Percentiles rank a stretch among this genome's conserved stretches.
Conservation (phyloP, 2,113 vertebrate species). For the Antigone vipio region DNA sequence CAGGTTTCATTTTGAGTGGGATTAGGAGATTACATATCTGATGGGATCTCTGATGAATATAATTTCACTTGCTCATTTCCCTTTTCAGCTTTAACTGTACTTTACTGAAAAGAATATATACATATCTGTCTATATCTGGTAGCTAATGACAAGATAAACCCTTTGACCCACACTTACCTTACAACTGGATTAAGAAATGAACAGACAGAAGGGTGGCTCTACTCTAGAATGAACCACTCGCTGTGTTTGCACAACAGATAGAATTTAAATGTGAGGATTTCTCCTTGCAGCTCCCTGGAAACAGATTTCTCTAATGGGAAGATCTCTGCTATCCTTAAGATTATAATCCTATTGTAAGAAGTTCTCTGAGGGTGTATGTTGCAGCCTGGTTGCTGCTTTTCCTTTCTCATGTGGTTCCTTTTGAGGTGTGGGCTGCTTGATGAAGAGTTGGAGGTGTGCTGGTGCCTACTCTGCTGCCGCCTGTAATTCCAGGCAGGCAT, state of each 20-base stretch:
- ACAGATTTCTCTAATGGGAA: neutral
- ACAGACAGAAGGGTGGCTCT: neutral
- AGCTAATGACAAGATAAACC: neutral
- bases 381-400: neutral
- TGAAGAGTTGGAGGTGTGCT: neutral
- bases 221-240: neutral
- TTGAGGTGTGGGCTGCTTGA: neutral
- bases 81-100: neutral
- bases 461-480: neutral
- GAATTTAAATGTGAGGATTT: neutral
- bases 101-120: neutral
- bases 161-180: neutral
- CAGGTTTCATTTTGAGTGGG: neutral
- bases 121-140: neutral
- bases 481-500: neutral
- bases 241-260: neutral
- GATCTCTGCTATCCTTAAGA: neutral
- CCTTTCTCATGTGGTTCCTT: neutral
- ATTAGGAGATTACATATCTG: neutral
- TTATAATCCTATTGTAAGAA: neutral
- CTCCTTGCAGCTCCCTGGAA: neutral
- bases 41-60: neutral
- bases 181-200: neutral
- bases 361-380: neutral
- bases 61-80: neutral